A percentile compares a stretch with the other conserved stretches of the same genome.
phyloP scores from a whole-genome alignment of 2,797 vertebrate genomes.

The Macropus fuliginosus region DNA sequence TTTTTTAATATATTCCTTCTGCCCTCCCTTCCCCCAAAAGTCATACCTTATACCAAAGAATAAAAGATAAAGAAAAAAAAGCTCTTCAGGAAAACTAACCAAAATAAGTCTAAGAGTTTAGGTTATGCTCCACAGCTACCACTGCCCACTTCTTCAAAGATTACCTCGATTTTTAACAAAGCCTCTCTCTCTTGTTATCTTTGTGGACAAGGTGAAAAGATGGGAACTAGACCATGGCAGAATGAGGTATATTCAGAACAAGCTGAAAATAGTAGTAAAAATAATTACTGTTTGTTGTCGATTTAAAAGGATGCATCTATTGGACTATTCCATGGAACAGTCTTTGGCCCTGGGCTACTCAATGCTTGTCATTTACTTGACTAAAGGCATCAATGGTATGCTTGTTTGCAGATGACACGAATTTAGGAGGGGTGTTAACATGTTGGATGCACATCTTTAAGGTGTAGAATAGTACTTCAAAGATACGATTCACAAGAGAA shows the following conservation, averaged over 20 bases:
- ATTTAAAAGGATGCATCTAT: background rate
- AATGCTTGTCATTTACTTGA: background rate
- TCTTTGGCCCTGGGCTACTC: background rate
- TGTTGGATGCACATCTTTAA: background rate
- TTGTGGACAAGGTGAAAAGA: background rate
- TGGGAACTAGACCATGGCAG: background rate
- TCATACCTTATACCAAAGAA: background rate
- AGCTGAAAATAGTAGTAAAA: background rate
- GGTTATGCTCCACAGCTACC: background rate
- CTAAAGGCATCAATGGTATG: background rate
- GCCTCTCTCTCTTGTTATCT: background rate
- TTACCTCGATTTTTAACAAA: background rate
- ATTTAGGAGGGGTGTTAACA: background rate
- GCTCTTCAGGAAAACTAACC: background rate
- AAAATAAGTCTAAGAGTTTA: background rate
- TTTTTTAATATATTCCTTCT: background rate
- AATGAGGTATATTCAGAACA: background rate
- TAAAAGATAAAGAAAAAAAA: background rate
- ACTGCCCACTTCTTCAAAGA: background rate
- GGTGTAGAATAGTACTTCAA: background rate
- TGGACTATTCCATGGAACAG: background rate
- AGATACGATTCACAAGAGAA: background rate
- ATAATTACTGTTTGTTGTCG: background rate
- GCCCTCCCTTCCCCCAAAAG: background rate
- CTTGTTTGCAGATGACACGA: background rate